Evolutionary conservation across 2,888 invertebrate genomes (phyloP), one percentile per base, ranked within the genome.

Genomic region (Brassicogethes aeneus): DNA sequence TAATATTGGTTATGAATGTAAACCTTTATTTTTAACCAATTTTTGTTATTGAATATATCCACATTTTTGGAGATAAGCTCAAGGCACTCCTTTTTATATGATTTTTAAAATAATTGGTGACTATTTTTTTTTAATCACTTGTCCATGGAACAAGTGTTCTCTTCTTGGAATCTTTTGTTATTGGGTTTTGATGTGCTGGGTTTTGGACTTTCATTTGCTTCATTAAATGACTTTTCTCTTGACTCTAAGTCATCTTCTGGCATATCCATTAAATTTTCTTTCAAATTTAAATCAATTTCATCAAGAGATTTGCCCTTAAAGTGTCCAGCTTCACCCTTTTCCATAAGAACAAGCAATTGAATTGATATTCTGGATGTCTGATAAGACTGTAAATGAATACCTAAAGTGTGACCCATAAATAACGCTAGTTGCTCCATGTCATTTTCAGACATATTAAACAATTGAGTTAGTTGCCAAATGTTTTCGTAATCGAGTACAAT

Each of bases 361-460:
- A 48, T 50, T 2, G 50, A 42, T n/a, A 51, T 41, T 46, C 46
- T 53, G 2, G 51, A 43, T 1, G 50, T 51, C 15, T 49, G 14
- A 34, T 50, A 53, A 5, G 40, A 42, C 5, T 29, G 16, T 33
- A 34, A 17, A 31, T 54, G 54, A n/a, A 54, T 39, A 10, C 43
- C 45, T 15, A 39, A 0, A 16, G 53, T 52, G 36, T 54, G 53
- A 2, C 54, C 52, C 48, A 54, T 55, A 38, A 54, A 55, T 3
- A 44, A 43, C 2, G 53, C 43, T 10, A 54, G 34, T 34, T 55
- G 52, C 35, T 54, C 53, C 1, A 52, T 16, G n/a, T 55, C 52
- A 15, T 39, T 45, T 14, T 51, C 46, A 16, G 41, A 31, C 43
- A 54, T 37, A 30, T 40, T 47, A 15, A 54, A 50, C 2, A 54